phyloP scores from a whole-genome alignment of 2,113 vertebrate genomes.

The Mirounga angustirostris region DNA sequence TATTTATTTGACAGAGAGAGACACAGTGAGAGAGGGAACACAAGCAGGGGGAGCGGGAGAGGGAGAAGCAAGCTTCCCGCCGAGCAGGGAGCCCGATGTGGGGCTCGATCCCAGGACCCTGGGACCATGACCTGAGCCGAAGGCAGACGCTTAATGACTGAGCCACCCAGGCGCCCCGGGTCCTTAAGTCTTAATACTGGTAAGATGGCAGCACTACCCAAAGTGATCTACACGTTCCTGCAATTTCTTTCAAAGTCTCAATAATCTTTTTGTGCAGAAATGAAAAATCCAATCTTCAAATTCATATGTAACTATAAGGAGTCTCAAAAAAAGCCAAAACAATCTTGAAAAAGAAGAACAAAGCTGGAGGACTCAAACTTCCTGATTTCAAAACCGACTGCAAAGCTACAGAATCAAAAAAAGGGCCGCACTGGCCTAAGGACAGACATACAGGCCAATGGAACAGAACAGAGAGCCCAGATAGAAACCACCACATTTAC shows the following conservation, averaged over 20 bases:
- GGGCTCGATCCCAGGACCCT: too few species aligned
- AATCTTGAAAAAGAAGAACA: slow-evolving; percentile 27
- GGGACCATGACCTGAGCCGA: too few species aligned
- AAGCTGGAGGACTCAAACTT: not conserved
- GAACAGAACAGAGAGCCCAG: not conserved
- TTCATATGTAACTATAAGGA: not conserved
- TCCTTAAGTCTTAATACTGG: not conserved
- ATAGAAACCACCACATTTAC: not conserved
- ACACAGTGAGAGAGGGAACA: too few species aligned
- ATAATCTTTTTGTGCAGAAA: not conserved
- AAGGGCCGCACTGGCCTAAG: not conserved
- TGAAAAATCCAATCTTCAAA: not conserved
- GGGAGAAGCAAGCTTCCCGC: too few species aligned
- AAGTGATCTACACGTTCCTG: not conserved
- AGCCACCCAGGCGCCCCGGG: too few species aligned
- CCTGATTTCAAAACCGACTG: not conserved
- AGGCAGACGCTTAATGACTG: too few species aligned
- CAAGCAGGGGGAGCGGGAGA: too few species aligned
- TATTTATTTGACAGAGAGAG: too few species aligned
- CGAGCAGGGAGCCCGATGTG: too few species aligned
- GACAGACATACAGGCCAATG: not conserved
- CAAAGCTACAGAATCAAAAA: not conserved
- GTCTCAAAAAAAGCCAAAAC: not conserved
- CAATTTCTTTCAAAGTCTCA: slow-evolving; percentile 5
- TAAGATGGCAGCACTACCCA: not conserved